These are phyloP conservation scores for Typhlomys cinereus DNA, from an alignment of 2,113 vertebrate genomes.

Conservation along the genomic window DNA sequence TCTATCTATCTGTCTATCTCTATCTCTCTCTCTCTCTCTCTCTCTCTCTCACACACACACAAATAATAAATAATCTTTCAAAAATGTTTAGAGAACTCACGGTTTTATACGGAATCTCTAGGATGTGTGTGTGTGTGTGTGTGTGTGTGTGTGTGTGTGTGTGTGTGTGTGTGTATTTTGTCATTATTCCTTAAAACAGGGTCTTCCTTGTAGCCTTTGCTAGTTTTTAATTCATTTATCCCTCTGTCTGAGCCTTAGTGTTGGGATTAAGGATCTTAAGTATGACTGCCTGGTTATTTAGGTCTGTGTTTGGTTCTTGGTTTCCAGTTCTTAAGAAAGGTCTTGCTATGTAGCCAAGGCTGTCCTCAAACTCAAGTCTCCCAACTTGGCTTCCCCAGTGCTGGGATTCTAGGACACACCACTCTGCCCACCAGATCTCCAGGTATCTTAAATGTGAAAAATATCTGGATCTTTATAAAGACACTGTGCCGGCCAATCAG, in stretches of 20 bases:
- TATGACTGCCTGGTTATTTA: background rate
- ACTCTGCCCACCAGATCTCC: no score
- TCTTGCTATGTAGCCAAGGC: no score
- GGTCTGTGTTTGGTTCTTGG: no score
- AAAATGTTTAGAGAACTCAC: background rate
- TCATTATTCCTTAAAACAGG: background rate
- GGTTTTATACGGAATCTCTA: background rate
- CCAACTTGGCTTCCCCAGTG: no score
- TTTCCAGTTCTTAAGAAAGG: no score
- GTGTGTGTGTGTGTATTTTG: background rate
- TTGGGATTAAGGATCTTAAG: background rate
- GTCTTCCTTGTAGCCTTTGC: background rate
- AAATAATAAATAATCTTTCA: background rate
- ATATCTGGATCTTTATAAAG: conserved; percentile 5
- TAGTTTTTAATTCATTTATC: no score
- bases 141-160: background rate
- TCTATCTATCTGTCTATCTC: no score
- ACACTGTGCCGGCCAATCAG: background rate
- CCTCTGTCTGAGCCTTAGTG: background rate
- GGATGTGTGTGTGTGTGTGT: background rate
- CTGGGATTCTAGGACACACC: no score
- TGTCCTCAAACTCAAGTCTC: no score
- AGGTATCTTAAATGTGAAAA: conserved; percentile 37
- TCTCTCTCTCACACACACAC: background rate
- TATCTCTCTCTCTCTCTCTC: no score